A percentile compares a stretch with the other conserved stretches of the same genome.
These are phyloP conservation scores for Choloepus didactylus DNA, from an alignment of 2,797 vertebrate genomes.

Conservation along the genomic window DNA sequence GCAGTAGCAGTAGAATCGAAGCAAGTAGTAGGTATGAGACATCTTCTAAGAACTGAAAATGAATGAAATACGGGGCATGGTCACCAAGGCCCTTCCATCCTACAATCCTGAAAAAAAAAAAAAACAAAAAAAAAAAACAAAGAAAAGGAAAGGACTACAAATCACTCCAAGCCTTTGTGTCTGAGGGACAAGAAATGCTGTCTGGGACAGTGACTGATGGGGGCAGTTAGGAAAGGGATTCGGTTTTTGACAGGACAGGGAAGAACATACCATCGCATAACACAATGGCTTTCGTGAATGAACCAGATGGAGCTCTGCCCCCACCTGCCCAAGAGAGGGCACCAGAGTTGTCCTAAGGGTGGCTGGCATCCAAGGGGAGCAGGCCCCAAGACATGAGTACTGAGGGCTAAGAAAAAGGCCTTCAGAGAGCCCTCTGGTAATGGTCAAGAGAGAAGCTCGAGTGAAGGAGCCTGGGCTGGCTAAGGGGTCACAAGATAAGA, in stretches of 20 bases:
- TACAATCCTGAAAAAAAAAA: background rate
- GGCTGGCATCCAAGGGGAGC: background rate
- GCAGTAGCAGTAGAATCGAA: background rate
- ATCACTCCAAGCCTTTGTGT: background rate
- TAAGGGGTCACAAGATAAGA: background rate
- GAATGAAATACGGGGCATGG: background rate
- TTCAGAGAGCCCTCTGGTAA: background rate
- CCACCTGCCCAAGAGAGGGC: fast-evolving
- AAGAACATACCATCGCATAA: background rate
- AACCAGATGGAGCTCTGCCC: background rate
- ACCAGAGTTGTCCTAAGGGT: fast-evolving
- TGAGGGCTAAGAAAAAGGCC: background rate
- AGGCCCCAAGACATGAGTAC: background rate
- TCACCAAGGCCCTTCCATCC: background rate
- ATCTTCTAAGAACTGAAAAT: background rate
- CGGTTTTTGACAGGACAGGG: background rate
- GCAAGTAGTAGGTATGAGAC: background rate
- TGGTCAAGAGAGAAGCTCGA: background rate
- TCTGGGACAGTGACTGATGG: background rate
- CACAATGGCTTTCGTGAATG: background rate
- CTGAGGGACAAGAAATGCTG: background rate
- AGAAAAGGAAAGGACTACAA: background rate
- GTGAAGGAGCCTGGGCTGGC: background rate
- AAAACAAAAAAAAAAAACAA: background rate
- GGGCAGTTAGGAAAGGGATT: background rate